phyloP scores from a whole-genome alignment of 2,113 vertebrate species.

The Anseranas semipalmata region DNA sequence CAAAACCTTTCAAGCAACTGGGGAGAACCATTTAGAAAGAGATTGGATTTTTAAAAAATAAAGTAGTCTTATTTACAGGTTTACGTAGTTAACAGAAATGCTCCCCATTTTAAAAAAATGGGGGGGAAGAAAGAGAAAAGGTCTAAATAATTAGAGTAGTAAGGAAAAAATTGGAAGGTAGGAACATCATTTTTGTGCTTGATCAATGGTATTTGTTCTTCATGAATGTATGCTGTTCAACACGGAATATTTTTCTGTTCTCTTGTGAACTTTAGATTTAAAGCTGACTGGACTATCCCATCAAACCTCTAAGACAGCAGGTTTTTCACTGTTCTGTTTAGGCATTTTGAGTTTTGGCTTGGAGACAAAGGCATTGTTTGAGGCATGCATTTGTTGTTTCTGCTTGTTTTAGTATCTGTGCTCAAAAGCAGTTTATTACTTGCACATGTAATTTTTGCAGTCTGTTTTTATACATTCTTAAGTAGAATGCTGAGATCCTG shows the following conservation, averaged over 20 bases:
- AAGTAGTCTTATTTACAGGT: not conserved
- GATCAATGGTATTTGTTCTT: not conserved
- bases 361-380: not conserved
- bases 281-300: not conserved
- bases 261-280: not conserved
- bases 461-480: not conserved
- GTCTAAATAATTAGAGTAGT: not conserved
- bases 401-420: not conserved
- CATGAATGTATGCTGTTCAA: not conserved
- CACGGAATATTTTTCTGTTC: not conserved
- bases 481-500: not conserved
- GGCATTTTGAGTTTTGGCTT: not conserved
- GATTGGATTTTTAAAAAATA: not conserved
- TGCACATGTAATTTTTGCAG: not conserved
- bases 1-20: not conserved
- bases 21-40: not conserved
- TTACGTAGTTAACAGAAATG: not conserved
- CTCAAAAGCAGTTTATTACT: not conserved
- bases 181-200: not conserved
- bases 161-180: not conserved
- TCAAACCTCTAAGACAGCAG: not conserved
- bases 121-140: rapidly evolving
- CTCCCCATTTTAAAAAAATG: not conserved
- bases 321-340: not conserved
- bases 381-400: not conserved